phyloP scores from a whole-genome alignment of 2,113 vertebrate species.

The Oreochromis niloticus region DNA sequence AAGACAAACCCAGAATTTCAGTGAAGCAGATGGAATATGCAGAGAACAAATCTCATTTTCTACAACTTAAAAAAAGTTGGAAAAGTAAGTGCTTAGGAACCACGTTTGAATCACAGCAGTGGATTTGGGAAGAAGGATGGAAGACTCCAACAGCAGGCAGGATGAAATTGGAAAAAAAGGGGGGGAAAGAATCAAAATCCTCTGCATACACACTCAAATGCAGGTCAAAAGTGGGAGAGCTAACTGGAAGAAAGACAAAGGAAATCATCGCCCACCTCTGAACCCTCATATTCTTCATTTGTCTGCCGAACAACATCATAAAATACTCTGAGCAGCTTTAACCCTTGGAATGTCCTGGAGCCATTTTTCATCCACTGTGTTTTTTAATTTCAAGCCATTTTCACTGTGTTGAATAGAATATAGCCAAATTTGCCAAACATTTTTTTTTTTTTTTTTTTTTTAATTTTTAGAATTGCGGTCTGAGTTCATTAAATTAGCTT shows the following conservation, averaged over 20 bases:
- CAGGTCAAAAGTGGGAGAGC: neutral
- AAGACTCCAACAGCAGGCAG: neutral
- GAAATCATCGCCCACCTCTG: neutral
- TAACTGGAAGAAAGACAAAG: neutral
- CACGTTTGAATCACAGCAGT: neutral
- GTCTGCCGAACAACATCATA: neutral
- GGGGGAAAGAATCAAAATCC: neutral
- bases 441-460: too few relatives aligned
- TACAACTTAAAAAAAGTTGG: neutral
- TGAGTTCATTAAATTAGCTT: too few relatives aligned
- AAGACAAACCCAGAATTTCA: neutral
- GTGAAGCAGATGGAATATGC: neutral
- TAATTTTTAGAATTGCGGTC: too few relatives aligned
- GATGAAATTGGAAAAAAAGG: neutral
- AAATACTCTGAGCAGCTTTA: neutral
- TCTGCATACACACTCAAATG: neutral
- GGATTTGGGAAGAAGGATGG: neutral
- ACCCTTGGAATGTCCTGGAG: too few relatives aligned
- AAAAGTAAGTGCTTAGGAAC: neutral
- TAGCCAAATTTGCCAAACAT: too few relatives aligned
- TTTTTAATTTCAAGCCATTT: too few relatives aligned
- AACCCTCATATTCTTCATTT: neutral
- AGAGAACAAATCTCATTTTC: neutral
- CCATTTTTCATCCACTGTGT: too few relatives aligned
- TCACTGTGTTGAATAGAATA: too few relatives aligned